Evolutionary conservation across 2,888 invertebrate genomes (phyloP).

Genomic region (Clanis bilineata): DNA sequence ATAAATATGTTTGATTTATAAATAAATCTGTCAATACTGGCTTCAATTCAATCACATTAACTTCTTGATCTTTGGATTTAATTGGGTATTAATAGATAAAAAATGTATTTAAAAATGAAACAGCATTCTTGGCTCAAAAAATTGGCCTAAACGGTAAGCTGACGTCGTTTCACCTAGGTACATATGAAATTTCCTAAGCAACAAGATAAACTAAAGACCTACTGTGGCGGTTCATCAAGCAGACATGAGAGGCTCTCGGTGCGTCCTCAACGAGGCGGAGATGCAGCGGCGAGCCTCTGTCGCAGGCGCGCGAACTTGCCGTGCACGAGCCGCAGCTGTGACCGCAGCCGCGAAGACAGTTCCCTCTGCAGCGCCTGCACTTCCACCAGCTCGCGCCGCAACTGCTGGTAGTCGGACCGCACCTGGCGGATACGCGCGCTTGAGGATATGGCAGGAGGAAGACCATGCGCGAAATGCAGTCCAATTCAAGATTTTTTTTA

Average conservation of each 20-base stretch:
- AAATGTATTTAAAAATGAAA: no score
- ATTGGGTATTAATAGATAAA: neutral
- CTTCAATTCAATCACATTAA: no score
- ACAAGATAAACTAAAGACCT: neutral
- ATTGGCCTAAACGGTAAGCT: no score
- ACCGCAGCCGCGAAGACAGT: conserved; percentile 87
- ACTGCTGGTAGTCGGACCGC: conserved; percentile 89
- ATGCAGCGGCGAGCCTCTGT: conserved; percentile 84
- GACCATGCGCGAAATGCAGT: neutral
- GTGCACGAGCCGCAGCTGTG: conserved; percentile 87
- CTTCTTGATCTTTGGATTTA: neutral
- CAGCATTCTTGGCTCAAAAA: no score
- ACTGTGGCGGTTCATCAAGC: neutral
- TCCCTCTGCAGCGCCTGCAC: conserved; percentile 91
- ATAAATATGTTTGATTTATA: no score
- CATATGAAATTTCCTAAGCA: neutral
- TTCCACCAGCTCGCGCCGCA: conserved; percentile 89
- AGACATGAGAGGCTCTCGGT: conserved; percentile 24
- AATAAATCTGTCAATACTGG: no score
- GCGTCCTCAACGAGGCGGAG: conserved; percentile 52
- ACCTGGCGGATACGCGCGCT: conserved; percentile 58
- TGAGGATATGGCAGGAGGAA: neutral
- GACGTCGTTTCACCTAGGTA: neutral
- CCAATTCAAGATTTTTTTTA: neutral
- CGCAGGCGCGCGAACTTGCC: conserved; percentile 88